These are phyloP conservation scores for Mesochorus sp. DNA, from an alignment of 2,888 invertebrate species.

Conservation along the genomic window DNA sequence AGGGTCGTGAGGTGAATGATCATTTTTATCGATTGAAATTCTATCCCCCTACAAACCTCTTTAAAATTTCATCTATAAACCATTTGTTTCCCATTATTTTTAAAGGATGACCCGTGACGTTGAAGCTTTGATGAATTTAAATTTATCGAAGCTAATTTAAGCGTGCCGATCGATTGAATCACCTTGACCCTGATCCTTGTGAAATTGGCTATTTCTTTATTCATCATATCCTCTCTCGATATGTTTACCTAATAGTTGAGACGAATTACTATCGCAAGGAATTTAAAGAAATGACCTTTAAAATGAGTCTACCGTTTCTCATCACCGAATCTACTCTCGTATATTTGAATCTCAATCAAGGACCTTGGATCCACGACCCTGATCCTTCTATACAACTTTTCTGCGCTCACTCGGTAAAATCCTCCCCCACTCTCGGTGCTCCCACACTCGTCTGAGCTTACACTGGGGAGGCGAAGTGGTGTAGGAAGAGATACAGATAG, in stretches of 20 bases:
- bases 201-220: too few relatives aligned
- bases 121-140: too few relatives aligned
- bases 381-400: neutral
- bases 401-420: neutral
- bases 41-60: neutral
- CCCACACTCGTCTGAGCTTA: too few relatives aligned
- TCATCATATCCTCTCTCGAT: too few relatives aligned
- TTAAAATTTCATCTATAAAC: neutral
- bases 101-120: too few relatives aligned
- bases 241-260: too few relatives aligned
- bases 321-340: neutral
- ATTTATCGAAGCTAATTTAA: too few relatives aligned
- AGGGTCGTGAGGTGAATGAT: constrained; percentile 44
- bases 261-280: neutral
- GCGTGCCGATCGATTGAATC: too few relatives aligned
- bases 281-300: neutral
- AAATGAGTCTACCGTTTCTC: neutral
- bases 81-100: too few relatives aligned
- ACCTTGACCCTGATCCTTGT: too few relatives aligned
- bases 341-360: neutral
- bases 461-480: too few relatives aligned
- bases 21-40: neutral
- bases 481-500: too few relatives aligned
- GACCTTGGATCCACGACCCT: constrained; percentile 33
- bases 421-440: neutral